Conservation (phyloP, 64 coral and sea anemone genomes). For the Trachythela sp. region DNA sequence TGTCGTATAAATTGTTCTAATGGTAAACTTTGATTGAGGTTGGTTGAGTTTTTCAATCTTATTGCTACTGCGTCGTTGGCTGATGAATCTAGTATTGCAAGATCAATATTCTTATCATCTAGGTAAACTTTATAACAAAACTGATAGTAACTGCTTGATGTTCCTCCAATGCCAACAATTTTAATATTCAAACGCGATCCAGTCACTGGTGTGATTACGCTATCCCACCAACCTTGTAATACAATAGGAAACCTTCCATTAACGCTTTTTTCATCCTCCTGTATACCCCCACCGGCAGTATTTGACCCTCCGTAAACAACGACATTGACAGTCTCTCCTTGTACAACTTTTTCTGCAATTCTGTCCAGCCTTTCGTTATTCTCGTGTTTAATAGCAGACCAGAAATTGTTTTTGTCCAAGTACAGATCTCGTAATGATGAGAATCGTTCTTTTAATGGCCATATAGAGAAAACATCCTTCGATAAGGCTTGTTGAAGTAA, state of each 20-base stretch:
- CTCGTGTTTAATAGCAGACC: background rate
- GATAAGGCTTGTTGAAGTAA: background rate
- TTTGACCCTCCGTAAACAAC: constrained; percentile 53
- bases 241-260: constrained; percentile 33
- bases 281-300: constrained; percentile 41
- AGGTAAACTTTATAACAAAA: constrained; percentile 51
- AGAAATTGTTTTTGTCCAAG: background rate
- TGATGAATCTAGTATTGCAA: constrained; percentile 40
- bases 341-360: constrained; percentile 30
- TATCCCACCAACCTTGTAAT: constrained; percentile 42
- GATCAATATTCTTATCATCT: constrained; percentile 22
- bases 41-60: background rate
- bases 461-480: background rate
- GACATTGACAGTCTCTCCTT: background rate
- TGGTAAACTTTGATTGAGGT: background rate
- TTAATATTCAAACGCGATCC: constrained; percentile 15
- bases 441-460: background rate
- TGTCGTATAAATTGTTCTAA: background rate
- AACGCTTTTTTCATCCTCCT: constrained; percentile 48
- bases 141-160: constrained; percentile 28
- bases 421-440: background rate
- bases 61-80: constrained; percentile 10
- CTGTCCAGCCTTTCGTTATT: constrained; percentile 23
- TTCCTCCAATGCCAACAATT: constrained; percentile 20
- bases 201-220: constrained; percentile 12